A percentile compares a stretch with the other conserved stretches of the same genome.
Evolutionary conservation across 2,888 invertebrate species (phyloP).

Genomic region (Elmis aenea): DNA sequence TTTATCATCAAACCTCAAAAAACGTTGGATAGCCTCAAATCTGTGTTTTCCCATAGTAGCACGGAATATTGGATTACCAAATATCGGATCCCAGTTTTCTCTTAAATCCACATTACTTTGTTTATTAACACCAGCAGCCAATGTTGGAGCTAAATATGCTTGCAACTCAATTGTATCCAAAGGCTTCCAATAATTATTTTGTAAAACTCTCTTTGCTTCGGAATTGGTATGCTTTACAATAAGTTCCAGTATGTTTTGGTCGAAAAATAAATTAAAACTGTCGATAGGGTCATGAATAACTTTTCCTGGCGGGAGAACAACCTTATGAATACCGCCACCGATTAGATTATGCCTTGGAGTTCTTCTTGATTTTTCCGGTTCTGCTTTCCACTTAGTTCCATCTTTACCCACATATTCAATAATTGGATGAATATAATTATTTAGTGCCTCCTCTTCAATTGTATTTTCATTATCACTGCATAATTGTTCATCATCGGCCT

Average conservation of each 20-base stretch:
- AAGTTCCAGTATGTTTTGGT: too few relatives aligned
- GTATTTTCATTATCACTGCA: constrained; percentile 1
- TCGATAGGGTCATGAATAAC: constrained; percentile 4
- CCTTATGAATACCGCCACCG: constrained; percentile 5
- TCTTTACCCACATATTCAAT: constrained; percentile 2
- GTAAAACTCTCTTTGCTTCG: constrained; percentile 2
- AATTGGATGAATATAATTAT: too few relatives aligned
- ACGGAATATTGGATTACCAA: constrained; percentile 8
- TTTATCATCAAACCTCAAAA: constrained; percentile 3
- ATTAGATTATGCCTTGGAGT: constrained; percentile 7
- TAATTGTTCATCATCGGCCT: constrained; percentile 3
- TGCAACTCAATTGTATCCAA: too few relatives aligned
- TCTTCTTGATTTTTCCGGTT: constrained; percentile 2
- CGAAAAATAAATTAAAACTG: too few relatives aligned
- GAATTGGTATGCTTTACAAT: constrained; percentile 3
- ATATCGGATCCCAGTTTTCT: constrained; percentile 8
- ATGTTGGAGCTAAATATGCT: too few relatives aligned
- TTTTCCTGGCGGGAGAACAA: constrained; percentile 7
- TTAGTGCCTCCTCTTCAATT: background rate
- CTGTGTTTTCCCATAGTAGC: constrained; percentile 4
- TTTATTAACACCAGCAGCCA: constrained; percentile 8
- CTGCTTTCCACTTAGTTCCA: constrained; percentile 4
- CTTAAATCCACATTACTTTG: constrained; percentile 8
- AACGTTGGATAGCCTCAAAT: constrained; percentile 1
- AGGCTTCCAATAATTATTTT: too few relatives aligned